A percentile compares a stretch with the other conserved stretches of the same genome.
Conservation (phyloP, 2,888 invertebrate species). For the Ligdia adustata region DNA sequence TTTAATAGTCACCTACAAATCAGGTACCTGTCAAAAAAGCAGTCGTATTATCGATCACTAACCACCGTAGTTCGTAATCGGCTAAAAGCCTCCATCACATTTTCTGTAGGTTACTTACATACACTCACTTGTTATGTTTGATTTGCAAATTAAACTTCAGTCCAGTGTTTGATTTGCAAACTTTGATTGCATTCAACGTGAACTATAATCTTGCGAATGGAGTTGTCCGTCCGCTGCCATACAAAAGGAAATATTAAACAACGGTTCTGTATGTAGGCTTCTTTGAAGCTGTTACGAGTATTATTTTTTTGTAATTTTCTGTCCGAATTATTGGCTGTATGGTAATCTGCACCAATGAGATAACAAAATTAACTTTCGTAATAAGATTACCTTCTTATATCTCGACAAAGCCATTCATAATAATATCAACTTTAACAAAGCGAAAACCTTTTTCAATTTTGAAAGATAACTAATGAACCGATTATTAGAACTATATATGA, state of each 20-base stretch:
- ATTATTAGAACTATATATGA: too few species aligned
- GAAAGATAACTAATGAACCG: too few species aligned
- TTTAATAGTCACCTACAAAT: neutral
- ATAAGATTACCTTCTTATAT: neutral
- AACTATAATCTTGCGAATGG: conserved; percentile 3
- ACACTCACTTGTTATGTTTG: too few species aligned
- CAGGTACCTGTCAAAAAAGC: neutral
- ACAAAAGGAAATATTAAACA: conserved; percentile 12
- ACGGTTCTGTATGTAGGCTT: conserved; percentile 11
- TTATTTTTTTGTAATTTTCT: conserved; percentile 14
- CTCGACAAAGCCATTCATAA: neutral
- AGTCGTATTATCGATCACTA: too few species aligned
- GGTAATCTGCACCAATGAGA: conserved; percentile 1
- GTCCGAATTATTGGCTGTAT: conserved; percentile 3
- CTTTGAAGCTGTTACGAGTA: conserved; percentile 6
- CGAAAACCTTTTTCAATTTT: too few species aligned
- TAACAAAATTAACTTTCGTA: neutral
- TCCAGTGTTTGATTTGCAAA: neutral
- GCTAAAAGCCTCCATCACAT: too few species aligned
- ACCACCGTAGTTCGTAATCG: too few species aligned
- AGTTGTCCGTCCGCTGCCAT: too few species aligned
- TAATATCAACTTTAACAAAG: too few species aligned
- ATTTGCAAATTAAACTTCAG: neutral
- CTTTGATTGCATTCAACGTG: too few species aligned
- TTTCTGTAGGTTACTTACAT: too few species aligned